Evolutionary conservation across 1,140 invertebrate species (phyloP), one percentile per base, ranked within the genome.

Genomic region (Drosophila ohnishii): DNA sequence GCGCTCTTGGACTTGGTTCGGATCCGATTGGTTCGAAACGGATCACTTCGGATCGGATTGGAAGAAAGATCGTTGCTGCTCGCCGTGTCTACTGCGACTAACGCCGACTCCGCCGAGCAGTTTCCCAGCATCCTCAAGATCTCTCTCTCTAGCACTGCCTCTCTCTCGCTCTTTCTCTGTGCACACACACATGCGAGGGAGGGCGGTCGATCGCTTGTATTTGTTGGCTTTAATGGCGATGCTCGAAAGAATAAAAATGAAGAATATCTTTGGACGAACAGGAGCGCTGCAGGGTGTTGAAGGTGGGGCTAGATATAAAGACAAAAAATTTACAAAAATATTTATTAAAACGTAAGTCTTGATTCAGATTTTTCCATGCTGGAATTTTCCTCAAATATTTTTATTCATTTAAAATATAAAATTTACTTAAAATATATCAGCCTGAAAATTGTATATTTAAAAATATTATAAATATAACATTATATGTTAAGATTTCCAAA

Each of bases 11-110:
- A 71, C 69, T 59, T 71, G 61, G 25, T 45, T 69, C 65, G 45
- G 35, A 42, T 32, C 35, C 25, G 28, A 28, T 7, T 30, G 58
- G 30, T 53, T n/a, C 19, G 60, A n/a, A 51, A 37, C 59, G 60
- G 45, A n/a, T 48, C 45, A 48, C 35, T 60, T 59, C 48, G 30
- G 37, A 40, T 69, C 37, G 65, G 47, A 75, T 45, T 42, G 55
- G 48, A 80, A 63, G 25, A 86, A 86, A 82, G 66, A 58, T 90
- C 81, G 86, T 90, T 89, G 85, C 87, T 90, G 82, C 76, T 90
- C 87, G 77, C 86, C 87, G 87, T 90, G 75, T 79, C 82, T 83
- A 82, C 82, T 90, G 86, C 86, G 87, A 90, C 87, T 90, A 90
- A 90, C 80, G 77, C 71, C 69, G 71, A 63, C 80, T 34, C 47